Conservation (phyloP, 1,140 invertebrate genomes). For the Phymastichus coffea region DNA sequence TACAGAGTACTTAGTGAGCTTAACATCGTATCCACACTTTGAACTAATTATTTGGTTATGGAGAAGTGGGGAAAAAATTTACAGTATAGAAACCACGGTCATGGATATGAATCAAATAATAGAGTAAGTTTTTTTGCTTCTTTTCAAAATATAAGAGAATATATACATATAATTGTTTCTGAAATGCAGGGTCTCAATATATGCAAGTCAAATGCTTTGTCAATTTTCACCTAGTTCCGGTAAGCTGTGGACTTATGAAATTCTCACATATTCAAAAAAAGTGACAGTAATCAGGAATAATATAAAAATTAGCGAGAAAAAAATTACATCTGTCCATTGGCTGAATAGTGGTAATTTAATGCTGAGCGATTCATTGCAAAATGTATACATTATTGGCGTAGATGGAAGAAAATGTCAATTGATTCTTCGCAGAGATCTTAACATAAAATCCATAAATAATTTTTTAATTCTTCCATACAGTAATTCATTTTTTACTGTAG, state of each 20-base stretch:
- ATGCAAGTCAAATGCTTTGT: constrained; percentile 30
- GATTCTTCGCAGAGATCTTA: neutral
- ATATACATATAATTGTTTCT: no score
- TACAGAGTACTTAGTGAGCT: constrained; percentile 55
- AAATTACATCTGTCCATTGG: constrained; percentile 37
- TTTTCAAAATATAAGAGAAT: no score
- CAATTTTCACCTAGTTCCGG: constrained; percentile 28
- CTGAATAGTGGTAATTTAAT: constrained; percentile 37
- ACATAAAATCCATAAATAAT: neutral
- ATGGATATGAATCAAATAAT: constrained; percentile 31
- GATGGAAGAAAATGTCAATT: constrained; percentile 30
- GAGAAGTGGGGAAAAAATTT: constrained; percentile 54
- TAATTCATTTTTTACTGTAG: constrained; percentile 29
- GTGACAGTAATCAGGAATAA: constrained; percentile 30
- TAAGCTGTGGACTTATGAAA: constrained; percentile 32
- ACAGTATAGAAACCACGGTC: constrained; percentile 28
- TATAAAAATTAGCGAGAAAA: neutral
- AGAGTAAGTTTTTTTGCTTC: no score
- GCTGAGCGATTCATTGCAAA: constrained; percentile 32
- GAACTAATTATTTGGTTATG: constrained; percentile 59
- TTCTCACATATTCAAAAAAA: constrained; percentile 39
- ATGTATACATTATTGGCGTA: constrained; percentile 31
- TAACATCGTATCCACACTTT: constrained; percentile 58
- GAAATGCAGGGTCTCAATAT: no score
- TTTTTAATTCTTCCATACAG: constrained; percentile 3